Evolutionary conservation across 2,888 invertebrate species (phyloP).

Genomic region (Bombylius major): DNA sequence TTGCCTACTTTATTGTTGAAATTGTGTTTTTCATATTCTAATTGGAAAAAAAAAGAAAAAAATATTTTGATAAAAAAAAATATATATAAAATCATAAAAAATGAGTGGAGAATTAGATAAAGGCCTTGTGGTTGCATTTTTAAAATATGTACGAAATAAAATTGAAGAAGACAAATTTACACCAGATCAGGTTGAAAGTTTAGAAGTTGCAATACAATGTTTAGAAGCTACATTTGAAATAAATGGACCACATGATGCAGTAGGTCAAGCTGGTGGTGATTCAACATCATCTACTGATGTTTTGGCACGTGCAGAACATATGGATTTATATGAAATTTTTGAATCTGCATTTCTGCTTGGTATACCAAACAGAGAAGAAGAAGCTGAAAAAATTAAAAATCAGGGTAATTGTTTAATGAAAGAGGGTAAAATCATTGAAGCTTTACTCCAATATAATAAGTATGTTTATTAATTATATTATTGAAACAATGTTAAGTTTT

Average conservation of each 20-base stretch:
- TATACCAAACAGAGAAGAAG: slow-evolving; percentile 43
- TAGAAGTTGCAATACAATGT: slow-evolving; percentile 92
- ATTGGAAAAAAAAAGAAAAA: no score
- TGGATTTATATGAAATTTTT: slow-evolving; percentile 39
- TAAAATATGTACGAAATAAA: slow-evolving; percentile 31
- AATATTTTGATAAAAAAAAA: no score
- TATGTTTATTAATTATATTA: background rate
- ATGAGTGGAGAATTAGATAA: slow-evolving; percentile 34
- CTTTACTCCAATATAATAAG: slow-evolving; percentile 63
- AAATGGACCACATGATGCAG: slow-evolving; percentile 19
- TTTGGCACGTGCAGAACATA: slow-evolving; percentile 15
- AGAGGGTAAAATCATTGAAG: slow-evolving; percentile 63
- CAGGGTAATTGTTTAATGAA: slow-evolving; percentile 87
- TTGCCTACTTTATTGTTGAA: no score
- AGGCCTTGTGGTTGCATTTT: slow-evolving; percentile 31
- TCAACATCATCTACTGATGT: background rate
- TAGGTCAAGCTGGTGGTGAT: slow-evolving; percentile 1
- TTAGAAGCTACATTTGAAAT: slow-evolving; percentile 81
- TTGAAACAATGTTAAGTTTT: background rate
- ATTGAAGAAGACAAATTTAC: slow-evolving; percentile 24
- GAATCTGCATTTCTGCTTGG: slow-evolving; percentile 34
- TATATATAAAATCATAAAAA: background rate
- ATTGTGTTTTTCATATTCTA: no score
- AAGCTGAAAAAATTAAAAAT: slow-evolving; percentile 77
- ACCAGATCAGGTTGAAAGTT: slow-evolving; percentile 32